Evolutionary conservation across 2,888 invertebrate genomes (phyloP), one percentile per base, ranked within the genome.

Genomic region (Epinotia bilunana): DNA sequence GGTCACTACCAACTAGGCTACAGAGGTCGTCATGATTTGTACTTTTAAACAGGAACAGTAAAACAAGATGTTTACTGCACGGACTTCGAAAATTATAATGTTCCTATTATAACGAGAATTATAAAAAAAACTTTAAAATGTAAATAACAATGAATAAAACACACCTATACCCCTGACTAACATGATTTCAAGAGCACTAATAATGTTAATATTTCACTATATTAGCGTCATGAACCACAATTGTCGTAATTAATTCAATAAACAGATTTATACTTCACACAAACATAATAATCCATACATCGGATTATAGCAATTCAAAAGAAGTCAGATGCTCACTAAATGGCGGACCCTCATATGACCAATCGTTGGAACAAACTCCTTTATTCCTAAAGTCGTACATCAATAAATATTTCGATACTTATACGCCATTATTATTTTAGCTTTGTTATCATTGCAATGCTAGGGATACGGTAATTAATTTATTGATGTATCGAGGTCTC

Each of bases 401-500:
- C 13, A 16, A 65, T 5, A 28, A 1, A 33, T 13, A n/a, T 49
- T 18, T 28, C 2, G n/a, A 23, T 13, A 18, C 43, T 18, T 20
- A 46, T 72, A 58, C n/a, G 64, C 9, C 43, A 3, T 72, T 72
- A 28, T 58, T 46, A 16, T 64, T 46, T 46, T 16, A 64, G 28
- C 1, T n/a, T 9, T 11, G 13, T 20, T 49, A 33, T 53, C 33
- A 60, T 67, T 39, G 73, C 23, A 61, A 39, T 65, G 43, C 43
- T 65, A 80, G 76, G 67, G 67, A 53, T 71, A 73, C 73, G 73
- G 81, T 87, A 85, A 88, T 88, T 86, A 88, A 89, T 88, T 89
- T 88, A 87, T 88, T 80, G 86, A 83, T 79, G 79, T 75, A 77
- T 73, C 73, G 76, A 79, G 83, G 83, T 81, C 81, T 80, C 75